Conservation (phyloP, 2,888 invertebrate species). For the Agriotes lineatus region DNA sequence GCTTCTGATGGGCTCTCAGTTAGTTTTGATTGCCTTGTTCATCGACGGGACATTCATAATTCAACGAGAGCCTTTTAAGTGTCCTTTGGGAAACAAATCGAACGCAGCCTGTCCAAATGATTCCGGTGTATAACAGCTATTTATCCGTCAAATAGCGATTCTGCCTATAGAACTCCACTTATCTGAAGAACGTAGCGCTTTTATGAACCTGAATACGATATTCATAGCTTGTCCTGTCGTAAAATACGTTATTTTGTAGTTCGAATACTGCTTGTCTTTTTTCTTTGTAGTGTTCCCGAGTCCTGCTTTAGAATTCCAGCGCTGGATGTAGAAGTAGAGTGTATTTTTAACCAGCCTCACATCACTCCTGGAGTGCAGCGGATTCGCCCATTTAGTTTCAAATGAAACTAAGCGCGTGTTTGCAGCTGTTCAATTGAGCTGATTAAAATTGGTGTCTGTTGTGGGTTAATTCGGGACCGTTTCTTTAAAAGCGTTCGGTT, state of each 20-base stretch:
- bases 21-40: neutral
- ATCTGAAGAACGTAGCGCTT: constrained; percentile 6
- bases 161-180: constrained; percentile 6
- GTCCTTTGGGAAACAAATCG: constrained; percentile 14
- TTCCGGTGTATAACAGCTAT: constrained; percentile 4
- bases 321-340: no score
- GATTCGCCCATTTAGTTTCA: constrained; percentile 18
- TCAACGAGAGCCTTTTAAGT: constrained; percentile 1
- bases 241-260: no score
- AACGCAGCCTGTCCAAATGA: constrained; percentile 1
- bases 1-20: neutral
- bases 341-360: neutral
- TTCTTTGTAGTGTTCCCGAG: no score
- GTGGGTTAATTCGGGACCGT: constrained; percentile 17
- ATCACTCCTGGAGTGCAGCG: neutral
- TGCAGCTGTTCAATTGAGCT: constrained; percentile 32
- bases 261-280: no score
- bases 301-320: no score
- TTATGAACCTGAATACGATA: constrained; percentile 2
- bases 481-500: constrained; percentile 27
- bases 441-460: constrained; percentile 26
- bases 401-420: constrained; percentile 23
- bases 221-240: neutral
- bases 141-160: constrained; percentile 8
- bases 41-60: constrained; percentile 10